These are phyloP conservation scores for Heliconius nattereri DNA, from an alignment of 1,140 invertebrate species.

Conservation along the genomic window DNA sequence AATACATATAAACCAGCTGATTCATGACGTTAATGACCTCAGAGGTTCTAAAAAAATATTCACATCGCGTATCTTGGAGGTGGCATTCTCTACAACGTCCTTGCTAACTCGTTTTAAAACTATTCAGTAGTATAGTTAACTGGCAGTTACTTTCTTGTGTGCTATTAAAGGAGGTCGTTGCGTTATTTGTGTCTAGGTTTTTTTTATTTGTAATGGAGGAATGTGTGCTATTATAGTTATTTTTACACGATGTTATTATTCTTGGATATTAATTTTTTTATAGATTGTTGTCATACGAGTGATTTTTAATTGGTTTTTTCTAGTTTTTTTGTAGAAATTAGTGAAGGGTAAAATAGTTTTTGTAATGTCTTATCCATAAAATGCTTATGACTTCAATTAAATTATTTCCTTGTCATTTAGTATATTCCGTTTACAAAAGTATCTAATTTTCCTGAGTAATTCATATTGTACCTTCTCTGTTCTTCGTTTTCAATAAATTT, in stretches of 20 bases:
- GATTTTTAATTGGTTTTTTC: too few relatives aligned
- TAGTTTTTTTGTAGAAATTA: too few relatives aligned
- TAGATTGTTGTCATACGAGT: not conserved
- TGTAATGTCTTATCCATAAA: too few relatives aligned
- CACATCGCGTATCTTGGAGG: constrained; percentile 22
- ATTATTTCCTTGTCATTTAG: too few relatives aligned
- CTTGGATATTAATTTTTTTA: not conserved
- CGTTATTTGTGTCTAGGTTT: constrained; percentile 23
- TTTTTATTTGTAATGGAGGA: not conserved
- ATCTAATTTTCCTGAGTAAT: too few relatives aligned
- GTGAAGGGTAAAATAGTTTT: too few relatives aligned
- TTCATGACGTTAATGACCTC: constrained; percentile 24
- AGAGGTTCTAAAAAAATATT: constrained; percentile 30
- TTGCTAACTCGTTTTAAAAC: constrained; percentile 27
- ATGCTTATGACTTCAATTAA: too few relatives aligned
- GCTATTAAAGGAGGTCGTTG: constrained; percentile 20
- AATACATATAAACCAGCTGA: not conserved
- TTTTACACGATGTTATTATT: not conserved
- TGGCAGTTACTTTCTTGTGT: constrained; percentile 28
- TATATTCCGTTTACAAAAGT: too few relatives aligned
- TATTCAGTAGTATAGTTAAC: not conserved
- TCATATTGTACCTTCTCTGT: too few relatives aligned
- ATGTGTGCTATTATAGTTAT: not conserved
- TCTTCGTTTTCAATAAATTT: too few relatives aligned
- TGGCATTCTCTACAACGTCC: constrained; percentile 31